Percentiles rank a stretch among this genome's conserved stretches.
These are phyloP conservation scores for Morbakka virulenta DNA, from an alignment of 30 jellyfish, hydroid and myxozoan genomes.

Conservation along the genomic window DNA sequence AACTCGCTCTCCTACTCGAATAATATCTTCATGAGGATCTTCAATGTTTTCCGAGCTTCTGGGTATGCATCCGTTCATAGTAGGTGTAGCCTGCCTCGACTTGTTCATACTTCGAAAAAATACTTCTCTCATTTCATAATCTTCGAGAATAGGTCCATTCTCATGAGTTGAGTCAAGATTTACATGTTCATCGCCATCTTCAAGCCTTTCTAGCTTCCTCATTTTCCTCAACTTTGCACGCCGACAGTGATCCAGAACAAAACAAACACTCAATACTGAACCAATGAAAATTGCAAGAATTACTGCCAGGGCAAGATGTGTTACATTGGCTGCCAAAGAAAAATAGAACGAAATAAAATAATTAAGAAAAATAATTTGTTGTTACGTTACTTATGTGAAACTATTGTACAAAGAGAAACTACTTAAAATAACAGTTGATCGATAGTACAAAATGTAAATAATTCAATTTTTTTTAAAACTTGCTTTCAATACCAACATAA, in stretches of 20 bases:
- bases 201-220: slow-evolving; percentile 21
- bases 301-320: slow-evolving; percentile 73
- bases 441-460: too few relatives aligned
- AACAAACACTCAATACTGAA: slow-evolving; percentile 64
- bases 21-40: slow-evolving; percentile 3
- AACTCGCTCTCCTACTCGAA: slow-evolving; percentile 14
- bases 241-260: slow-evolving; percentile 85
- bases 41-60: slow-evolving; percentile 41
- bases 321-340: slow-evolving; percentile 56
- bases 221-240: slow-evolving; percentile 52
- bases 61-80: slow-evolving; percentile 34
- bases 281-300: slow-evolving; percentile 79
- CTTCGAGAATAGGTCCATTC: slow-evolving; percentile 37
- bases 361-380: too few relatives aligned
- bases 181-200: slow-evolving; percentile 4
- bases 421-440: too few relatives aligned
- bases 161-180: not conserved
- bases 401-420: too few relatives aligned
- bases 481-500: too few relatives aligned
- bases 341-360: too few relatives aligned
- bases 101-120: slow-evolving; percentile 30
- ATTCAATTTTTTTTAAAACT: too few relatives aligned
- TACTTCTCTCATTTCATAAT: slow-evolving; percentile 18
- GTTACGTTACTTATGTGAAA: too few relatives aligned
- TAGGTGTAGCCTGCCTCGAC: slow-evolving; percentile 21